Conservation (phyloP, 2,888 invertebrate genomes). For the Agriopis marginaria region DNA sequence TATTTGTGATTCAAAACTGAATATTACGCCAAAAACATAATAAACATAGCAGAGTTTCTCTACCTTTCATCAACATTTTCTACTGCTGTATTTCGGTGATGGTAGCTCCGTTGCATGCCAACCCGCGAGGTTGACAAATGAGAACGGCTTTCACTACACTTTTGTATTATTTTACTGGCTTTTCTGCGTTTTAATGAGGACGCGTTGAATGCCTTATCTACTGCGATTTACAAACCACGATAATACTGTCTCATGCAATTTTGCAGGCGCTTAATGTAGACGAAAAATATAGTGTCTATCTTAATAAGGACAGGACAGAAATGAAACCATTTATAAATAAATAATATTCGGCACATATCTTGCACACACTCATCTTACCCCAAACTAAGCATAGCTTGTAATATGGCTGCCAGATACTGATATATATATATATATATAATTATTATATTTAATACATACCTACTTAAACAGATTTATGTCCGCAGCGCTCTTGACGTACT, state of each 20-base stretch:
- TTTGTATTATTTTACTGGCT: constrained; percentile 56
- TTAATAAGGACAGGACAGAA: neutral
- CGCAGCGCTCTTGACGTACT: no score
- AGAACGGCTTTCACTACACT: constrained; percentile 66
- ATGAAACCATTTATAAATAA: neutral
- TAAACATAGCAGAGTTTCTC: neutral
- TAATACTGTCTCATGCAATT: constrained; percentile 60
- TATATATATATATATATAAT: no score
- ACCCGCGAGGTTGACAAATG: constrained; percentile 76
- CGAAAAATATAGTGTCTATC: neutral
- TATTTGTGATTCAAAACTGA: no score
- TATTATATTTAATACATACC: no score
- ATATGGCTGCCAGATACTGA: no score
- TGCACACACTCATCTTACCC: no score
- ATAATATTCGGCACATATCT: no score
- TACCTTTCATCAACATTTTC: constrained; percentile 10
- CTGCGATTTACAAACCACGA: constrained; percentile 68
- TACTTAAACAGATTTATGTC: no score
- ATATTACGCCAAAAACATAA: neutral
- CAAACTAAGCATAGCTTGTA: no score
- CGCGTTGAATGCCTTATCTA: constrained; percentile 73
- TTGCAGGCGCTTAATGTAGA: constrained; percentile 14
- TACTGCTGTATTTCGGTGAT: constrained; percentile 19
- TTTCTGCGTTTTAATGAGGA: constrained; percentile 69
- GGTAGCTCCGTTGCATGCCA: constrained; percentile 65